Conservation (phyloP, 2,888 invertebrate genomes). For the Heteromurus nitidus region DNA sequence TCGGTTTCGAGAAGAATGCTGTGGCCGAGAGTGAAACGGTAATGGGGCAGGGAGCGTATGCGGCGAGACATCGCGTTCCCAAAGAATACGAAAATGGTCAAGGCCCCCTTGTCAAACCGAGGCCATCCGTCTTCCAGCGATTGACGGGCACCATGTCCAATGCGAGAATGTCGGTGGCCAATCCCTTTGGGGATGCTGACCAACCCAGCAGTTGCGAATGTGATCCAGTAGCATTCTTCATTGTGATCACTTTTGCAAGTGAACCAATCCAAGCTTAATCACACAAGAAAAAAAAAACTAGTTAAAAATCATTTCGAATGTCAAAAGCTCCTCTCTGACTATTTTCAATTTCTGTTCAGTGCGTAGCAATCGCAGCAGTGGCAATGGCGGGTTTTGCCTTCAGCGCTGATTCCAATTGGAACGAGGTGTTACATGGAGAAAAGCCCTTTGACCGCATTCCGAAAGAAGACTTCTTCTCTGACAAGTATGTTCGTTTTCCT, state of each 20-base stretch:
- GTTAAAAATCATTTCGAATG: too few relatives aligned
- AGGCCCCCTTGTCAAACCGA: too few relatives aligned
- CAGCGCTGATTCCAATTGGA: slow-evolving; percentile 27
- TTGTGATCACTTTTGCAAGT: too few relatives aligned
- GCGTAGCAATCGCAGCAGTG: not conserved
- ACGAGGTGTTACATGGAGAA: slow-evolving; percentile 2
- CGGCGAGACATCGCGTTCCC: not conserved
- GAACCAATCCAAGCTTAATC: too few relatives aligned
- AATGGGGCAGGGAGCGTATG: not conserved
- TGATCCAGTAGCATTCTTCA: too few relatives aligned
- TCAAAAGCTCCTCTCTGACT: not conserved
- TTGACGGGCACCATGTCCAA: too few relatives aligned
- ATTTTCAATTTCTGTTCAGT: too few relatives aligned
- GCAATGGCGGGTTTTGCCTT: not conserved
- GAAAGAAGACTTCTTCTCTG: slow-evolving; percentile 10
- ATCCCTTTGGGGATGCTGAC: too few relatives aligned
- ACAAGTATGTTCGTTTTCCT: slow-evolving; percentile 15
- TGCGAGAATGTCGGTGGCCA: too few relatives aligned
- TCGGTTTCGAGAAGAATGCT: slow-evolving; percentile 13
- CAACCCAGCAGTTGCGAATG: too few relatives aligned
- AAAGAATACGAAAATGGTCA: not conserved
- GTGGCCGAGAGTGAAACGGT: not conserved
- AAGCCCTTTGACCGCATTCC: not conserved
- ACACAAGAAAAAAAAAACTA: too few relatives aligned
- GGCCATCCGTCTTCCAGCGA: too few relatives aligned